Conservation (phyloP, 2,113 vertebrate genomes). For the Cyanistes caeruleus region DNA sequence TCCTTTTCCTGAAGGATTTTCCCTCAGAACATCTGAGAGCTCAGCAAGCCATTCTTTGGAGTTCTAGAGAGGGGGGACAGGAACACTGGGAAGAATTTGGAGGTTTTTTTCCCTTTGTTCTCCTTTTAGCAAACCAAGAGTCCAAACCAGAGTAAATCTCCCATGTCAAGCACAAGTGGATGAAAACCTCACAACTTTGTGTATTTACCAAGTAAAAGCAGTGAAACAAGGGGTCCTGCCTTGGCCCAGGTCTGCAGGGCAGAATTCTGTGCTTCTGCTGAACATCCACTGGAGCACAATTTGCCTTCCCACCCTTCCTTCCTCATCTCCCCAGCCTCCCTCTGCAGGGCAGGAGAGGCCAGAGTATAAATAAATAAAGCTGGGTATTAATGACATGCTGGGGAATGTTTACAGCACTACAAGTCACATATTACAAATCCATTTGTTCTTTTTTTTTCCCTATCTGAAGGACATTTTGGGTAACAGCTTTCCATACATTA, state of each 20-base stretch:
- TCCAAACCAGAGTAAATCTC: neutral
- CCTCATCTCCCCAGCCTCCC: neutral
- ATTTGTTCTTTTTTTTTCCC: neutral
- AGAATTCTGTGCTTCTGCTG: neutral
- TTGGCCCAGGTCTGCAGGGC: neutral
- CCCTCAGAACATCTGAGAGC: neutral
- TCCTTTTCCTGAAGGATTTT: neutral
- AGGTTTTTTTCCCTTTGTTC: rapidly evolving
- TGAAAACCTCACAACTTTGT: neutral
- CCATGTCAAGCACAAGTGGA: neutral
- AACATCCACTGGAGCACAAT: rapidly evolving
- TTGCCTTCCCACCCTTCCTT: rapidly evolving
- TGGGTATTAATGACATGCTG: neutral
- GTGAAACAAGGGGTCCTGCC: neutral
- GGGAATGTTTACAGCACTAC: constrained; percentile 17
- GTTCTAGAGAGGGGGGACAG: neutral
- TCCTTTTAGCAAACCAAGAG: neutral
- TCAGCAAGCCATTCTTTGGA: neutral
- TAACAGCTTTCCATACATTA: constrained; percentile 40
- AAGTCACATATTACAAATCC: neutral
- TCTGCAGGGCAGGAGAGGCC: neutral
- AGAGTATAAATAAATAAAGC: rapidly evolving
- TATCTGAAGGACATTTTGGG: neutral
- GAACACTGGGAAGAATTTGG: neutral
- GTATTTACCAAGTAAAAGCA: constrained; percentile 20